Conservation (phyloP, 2,113 vertebrate genomes). For the Gymnobelideus leadbeateri region DNA sequence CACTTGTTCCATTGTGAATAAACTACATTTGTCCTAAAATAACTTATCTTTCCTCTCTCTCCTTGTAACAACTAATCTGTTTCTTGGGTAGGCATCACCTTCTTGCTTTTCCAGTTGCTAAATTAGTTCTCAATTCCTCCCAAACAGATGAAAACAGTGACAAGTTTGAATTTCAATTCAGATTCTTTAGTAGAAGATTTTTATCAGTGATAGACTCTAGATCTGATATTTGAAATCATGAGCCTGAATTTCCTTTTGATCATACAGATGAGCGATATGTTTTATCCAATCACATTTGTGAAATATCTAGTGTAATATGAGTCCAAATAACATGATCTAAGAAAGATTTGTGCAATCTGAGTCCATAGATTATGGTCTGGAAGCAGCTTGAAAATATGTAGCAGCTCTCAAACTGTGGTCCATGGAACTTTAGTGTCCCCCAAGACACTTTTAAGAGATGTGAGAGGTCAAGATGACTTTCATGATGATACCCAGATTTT, state of each 20-base stretch:
- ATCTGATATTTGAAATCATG: neutral
- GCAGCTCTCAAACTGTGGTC: neutral
- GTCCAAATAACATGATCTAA: too few species aligned
- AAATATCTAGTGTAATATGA: neutral
- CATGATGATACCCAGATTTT: neutral
- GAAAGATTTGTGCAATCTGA: neutral
- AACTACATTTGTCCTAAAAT: neutral
- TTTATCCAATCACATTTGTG: neutral
- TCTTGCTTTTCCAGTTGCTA: neutral
- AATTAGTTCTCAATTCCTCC: neutral
- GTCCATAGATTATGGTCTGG: neutral
- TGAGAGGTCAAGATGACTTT: neutral
- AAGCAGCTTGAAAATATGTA: neutral
- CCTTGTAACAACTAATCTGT: neutral
- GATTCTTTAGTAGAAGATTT: neutral
- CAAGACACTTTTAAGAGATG: neutral
- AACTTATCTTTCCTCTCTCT: neutral
- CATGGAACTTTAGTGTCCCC: neutral
- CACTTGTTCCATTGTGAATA: neutral
- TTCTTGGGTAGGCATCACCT: neutral
- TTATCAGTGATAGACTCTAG: neutral
- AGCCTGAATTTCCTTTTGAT: neutral
- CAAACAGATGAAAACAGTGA: neutral
- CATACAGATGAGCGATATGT: neutral
- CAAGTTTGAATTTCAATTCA: neutral